Conservation (phyloP, 1,140 invertebrate genomes). For the Eumeta japonica region DNA sequence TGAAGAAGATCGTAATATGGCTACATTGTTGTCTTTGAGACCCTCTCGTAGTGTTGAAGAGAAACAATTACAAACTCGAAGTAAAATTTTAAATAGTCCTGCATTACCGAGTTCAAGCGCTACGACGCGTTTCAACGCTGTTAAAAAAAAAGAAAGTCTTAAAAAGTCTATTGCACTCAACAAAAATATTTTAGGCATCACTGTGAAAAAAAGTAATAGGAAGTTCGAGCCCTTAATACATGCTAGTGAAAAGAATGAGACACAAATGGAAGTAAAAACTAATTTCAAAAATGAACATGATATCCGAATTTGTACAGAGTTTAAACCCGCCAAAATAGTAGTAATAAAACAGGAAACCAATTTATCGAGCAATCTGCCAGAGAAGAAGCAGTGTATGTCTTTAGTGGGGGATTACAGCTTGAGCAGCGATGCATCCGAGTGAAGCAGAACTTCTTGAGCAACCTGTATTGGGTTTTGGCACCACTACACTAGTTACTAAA, state of each 20-base stretch:
- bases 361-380: too few species aligned
- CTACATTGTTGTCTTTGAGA: conserved; percentile 69
- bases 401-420: conserved; percentile 46
- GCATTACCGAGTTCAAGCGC: conserved; percentile 60
- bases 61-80: conserved; percentile 51
- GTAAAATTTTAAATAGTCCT: conserved; percentile 58
- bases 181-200: conserved; percentile 44
- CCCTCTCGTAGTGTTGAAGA: conserved; percentile 57
- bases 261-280: conserved; percentile 5
- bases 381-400: too few species aligned
- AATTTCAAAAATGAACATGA: conserved; percentile 8
- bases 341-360: too few species aligned
- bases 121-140: conserved; percentile 57
- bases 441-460: too few species aligned
- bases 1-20: conserved; percentile 77
- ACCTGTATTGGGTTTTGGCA: too few species aligned
- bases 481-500: too few species aligned
- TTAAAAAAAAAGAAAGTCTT: conserved; percentile 57
- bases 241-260: too few species aligned
- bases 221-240: too few species aligned
- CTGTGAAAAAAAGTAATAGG: conserved; percentile 32
- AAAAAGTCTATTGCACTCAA: conserved; percentile 35
- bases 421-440: conserved; percentile 39
- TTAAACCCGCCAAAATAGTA: too few species aligned
- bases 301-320: too few species aligned